phyloP scores from a whole-genome alignment of 2,113 vertebrate genomes.

The Desmodus rotundus region DNA sequence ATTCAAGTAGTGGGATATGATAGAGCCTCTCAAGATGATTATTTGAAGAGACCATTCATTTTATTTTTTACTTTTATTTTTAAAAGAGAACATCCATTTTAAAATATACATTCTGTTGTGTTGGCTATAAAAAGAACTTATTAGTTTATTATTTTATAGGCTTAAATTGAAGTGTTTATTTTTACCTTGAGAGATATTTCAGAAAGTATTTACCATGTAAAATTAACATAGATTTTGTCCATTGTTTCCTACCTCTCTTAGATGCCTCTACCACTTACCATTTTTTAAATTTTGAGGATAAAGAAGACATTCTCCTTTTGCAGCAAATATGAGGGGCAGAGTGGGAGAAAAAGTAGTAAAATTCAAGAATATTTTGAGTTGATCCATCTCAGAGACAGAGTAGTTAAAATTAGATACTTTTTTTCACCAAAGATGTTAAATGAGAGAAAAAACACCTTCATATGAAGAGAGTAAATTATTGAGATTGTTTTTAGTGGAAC shows the following conservation, averaged over 20 bases:
- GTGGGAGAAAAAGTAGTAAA: background rate
- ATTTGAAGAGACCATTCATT: background rate
- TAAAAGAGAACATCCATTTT: background rate
- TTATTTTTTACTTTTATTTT: background rate
- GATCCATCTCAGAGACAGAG: slow-evolving; percentile 9
- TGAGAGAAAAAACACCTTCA: background rate
- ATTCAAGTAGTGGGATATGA: background rate
- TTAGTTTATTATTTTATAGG: slow-evolving; percentile 21
- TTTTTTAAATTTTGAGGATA: background rate
- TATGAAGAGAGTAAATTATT: background rate
- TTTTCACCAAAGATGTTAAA: background rate
- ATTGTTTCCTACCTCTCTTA: background rate
- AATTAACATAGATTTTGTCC: background rate
- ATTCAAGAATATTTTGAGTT: slow-evolving; percentile 14
- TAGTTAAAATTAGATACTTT: slow-evolving; percentile 9
- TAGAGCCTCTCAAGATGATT: slow-evolving; percentile 2
- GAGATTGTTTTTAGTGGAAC: background rate
- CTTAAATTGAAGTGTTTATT: background rate
- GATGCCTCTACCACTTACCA: background rate
- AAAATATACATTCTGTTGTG: slow-evolving; percentile 6
- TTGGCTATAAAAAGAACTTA: background rate
- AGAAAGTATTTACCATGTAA: background rate
- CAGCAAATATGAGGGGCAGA: background rate
- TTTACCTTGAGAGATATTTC: slow-evolving; percentile 14
- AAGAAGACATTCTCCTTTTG: slow-evolving; percentile 7